Conservation (phyloP, 2,113 vertebrate genomes). For the Haliaeetus leucogaster region DNA sequence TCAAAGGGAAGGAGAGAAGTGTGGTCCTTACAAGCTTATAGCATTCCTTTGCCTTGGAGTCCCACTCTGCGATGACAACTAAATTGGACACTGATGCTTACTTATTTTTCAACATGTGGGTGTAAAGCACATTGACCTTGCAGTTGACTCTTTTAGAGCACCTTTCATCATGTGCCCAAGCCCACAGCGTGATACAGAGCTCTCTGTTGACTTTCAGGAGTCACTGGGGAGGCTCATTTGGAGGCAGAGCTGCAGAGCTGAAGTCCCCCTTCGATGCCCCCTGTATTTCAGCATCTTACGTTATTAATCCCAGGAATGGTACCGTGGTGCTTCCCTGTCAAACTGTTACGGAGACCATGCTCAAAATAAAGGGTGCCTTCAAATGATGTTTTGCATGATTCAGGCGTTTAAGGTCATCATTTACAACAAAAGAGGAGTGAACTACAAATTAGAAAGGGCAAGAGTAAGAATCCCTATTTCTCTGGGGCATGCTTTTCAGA, state of each 20-base stretch:
- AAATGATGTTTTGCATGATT: background rate
- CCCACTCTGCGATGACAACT: constrained; percentile 63
- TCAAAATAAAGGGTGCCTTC: background rate
- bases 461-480: background rate
- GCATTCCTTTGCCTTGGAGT: constrained; percentile 24
- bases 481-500: background rate
- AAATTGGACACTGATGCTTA: constrained; percentile 61
- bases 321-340: background rate
- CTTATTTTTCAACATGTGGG: constrained; percentile 18
- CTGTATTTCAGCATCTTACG: background rate
- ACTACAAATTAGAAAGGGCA: background rate
- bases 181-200: background rate
- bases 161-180: constrained; percentile 17
- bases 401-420: background rate
- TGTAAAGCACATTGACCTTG: background rate
- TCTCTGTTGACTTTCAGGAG: background rate
- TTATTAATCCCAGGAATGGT: background rate
- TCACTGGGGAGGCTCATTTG: background rate
- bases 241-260: background rate
- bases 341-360: rapidly evolving
- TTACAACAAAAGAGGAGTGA: background rate
- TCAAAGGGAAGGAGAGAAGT: constrained; percentile 23
- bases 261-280: background rate
- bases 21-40: constrained; percentile 18
- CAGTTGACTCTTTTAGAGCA: constrained; percentile 2